Evolutionary conservation across 2,888 invertebrate species (phyloP), one percentile per base, ranked within the genome.

Genomic region (Drosophila neutralis): DNA sequence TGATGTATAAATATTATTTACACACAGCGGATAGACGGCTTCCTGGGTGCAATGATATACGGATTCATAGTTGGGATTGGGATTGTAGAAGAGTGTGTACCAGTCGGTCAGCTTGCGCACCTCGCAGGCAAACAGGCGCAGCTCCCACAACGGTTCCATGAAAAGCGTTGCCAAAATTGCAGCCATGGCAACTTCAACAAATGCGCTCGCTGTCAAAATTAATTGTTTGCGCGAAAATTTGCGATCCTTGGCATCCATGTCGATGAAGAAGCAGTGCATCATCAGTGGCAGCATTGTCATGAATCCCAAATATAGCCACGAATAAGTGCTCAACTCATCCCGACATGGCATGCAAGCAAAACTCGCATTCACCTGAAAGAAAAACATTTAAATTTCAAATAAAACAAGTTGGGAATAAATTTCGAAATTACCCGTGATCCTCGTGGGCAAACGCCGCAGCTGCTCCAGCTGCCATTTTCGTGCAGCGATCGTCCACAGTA

Each of bases 11-110:
- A n/a, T n/a, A 18, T 4, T 10, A 1, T 40, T 6, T 38, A 95
- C 96, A 95, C 95, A 99, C 98, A 99, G 93, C 52, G 99, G 99
- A 94, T 98, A 99, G 0, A 99, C 98, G 66, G 98, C 98, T 94
- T 99, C 99, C 91, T 99, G 98, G 0, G 99, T 98, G 93, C 99
- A 99, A 93, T 98, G 78, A 61, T 63, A 78, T 21, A 72, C 57
- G 10, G 68, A 95, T 68, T 97, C 96, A 93, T 98, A 99, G 93
- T 98, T 97, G 0, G 98, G 98, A 80, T 95, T 96, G 8, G 99
- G 99, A 94, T 99, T 99, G 90, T 98, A 95, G 73, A 99, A 94
- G 80, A 99, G 93, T 0, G 99, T 98, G 92, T 99, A 99, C 99
- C 99, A 99, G 93, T 99, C 99, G 0, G 98, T 96, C 29, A 99